Evolutionary conservation across 2,797 vertebrate genomes (phyloP).

Genomic region (Esox lucius): DNA sequence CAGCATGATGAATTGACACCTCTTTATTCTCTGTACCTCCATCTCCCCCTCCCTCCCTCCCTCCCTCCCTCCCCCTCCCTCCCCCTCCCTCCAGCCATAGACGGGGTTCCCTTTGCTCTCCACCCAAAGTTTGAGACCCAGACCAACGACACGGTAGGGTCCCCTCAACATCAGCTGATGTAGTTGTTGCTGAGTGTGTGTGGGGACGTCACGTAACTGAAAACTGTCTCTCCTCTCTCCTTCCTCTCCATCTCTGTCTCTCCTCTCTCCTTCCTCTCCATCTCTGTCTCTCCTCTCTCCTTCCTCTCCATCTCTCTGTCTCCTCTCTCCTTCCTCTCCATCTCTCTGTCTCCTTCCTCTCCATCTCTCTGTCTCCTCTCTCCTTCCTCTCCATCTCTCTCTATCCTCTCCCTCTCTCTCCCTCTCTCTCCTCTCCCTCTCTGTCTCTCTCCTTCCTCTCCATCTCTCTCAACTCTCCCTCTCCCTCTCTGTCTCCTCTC

Average conservation of each 20-base stretch:
- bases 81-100: slow-evolving; percentile 66
- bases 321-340: too few species aligned
- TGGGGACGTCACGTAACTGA: too few species aligned
- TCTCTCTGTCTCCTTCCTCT: too few species aligned
- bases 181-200: not conserved
- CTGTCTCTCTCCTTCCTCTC: not conserved
- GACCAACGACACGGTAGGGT: slow-evolving; percentile 55
- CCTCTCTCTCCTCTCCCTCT: too few species aligned
- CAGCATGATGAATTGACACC: too few species aligned
- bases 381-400: too few species aligned
- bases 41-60: slow-evolving; percentile 8
- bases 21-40: too few species aligned
- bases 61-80: not conserved
- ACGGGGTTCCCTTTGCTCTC: slow-evolving; percentile 78
- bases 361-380: not conserved
- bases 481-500: not conserved
- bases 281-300: too few species aligned
- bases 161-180: not conserved
- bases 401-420: too few species aligned
- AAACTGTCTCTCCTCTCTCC: too few species aligned
- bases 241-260: not conserved
- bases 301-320: not conserved
- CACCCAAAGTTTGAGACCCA: slow-evolving; percentile 74
- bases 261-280: too few species aligned
- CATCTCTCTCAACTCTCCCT: too few species aligned